These are phyloP conservation scores for Anthophora plumipes DNA, from an alignment of 2,888 invertebrate species.

Conservation along the genomic window DNA sequence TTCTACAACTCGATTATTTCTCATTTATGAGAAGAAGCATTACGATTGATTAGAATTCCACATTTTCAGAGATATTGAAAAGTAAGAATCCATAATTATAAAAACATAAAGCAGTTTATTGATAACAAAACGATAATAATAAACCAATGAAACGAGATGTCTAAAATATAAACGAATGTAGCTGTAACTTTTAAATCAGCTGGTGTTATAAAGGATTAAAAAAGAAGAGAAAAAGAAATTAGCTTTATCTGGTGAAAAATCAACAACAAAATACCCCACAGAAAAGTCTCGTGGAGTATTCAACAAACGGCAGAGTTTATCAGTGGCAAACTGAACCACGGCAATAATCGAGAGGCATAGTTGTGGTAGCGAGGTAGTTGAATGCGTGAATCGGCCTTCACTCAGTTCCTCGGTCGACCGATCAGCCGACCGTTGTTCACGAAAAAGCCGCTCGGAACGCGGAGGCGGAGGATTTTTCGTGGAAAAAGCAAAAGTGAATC, in stretches of 20 bases:
- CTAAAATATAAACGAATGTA: too few relatives aligned
- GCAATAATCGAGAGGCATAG: slow-evolving; percentile 6
- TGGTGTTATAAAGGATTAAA: too few relatives aligned
- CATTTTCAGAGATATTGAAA: too few relatives aligned
- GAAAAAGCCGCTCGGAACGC: slow-evolving; percentile 24
- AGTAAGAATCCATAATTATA: too few relatives aligned
- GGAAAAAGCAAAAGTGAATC: slow-evolving; percentile 59
- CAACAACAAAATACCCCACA: neutral
- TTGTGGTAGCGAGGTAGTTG: neutral
- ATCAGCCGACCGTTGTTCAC: slow-evolving; percentile 34
- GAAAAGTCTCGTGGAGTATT: neutral
- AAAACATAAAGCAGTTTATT: too few relatives aligned
- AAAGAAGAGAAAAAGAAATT: neutral
- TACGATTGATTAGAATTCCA: too few relatives aligned
- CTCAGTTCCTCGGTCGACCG: slow-evolving; percentile 43
- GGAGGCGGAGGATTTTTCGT: slow-evolving; percentile 38
- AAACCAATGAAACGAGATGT: too few relatives aligned
- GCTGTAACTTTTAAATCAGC: too few relatives aligned
- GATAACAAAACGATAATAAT: too few relatives aligned
- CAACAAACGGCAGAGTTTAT: neutral
- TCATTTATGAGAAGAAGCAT: too few relatives aligned
- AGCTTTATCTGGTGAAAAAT: neutral
- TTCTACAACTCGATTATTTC: too few relatives aligned
- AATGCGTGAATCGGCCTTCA: slow-evolving; percentile 33
- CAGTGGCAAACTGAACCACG: neutral